Percentiles rank a stretch among this genome's conserved stretches.
Conservation (phyloP, 37 sponge, comb jelly and placozoan species). For the Tethya wilhelma region DNA sequence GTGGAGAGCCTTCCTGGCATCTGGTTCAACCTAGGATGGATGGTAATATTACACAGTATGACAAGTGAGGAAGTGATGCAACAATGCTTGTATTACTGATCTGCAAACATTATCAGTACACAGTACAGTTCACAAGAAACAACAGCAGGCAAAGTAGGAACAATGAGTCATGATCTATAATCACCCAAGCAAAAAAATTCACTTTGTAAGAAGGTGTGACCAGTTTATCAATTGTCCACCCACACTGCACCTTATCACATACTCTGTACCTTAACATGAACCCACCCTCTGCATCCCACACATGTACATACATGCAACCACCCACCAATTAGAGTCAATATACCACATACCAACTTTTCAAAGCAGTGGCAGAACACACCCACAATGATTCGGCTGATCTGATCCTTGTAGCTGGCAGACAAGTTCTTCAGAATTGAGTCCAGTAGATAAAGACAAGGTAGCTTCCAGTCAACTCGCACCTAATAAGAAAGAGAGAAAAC, state of each 20-base stretch:
- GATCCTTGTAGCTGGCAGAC: conserved; percentile 71
- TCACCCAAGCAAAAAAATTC: too few species aligned
- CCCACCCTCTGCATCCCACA: background rate
- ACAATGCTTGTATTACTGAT: too few species aligned
- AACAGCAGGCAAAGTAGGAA: too few species aligned
- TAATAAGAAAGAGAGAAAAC: conserved; percentile 47
- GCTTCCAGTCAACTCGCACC: conserved; percentile 73
- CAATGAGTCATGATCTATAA: too few species aligned
- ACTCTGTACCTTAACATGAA: background rate
- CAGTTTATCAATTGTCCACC: too few species aligned
- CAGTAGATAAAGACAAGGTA: conserved; percentile 90
- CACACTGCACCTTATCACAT: background rate
- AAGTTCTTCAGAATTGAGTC: conserved; percentile 98
- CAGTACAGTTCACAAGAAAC: too few species aligned
- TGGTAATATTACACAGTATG: too few species aligned
- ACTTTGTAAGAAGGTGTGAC: too few species aligned
- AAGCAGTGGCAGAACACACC: conserved; percentile 83
- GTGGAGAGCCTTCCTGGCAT: conserved; percentile 62
- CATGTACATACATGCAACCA: background rate
- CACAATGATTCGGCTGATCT: conserved; percentile 74
- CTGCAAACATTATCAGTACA: too few species aligned
- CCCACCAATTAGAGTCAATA: background rate
- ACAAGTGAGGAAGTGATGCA: too few species aligned
- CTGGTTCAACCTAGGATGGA: conserved; percentile 79
- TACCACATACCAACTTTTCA: conserved; percentile 69